These are phyloP conservation scores for Lithophane semibrunnea DNA, from an alignment of 2,888 invertebrate genomes.

Conservation along the genomic window DNA sequence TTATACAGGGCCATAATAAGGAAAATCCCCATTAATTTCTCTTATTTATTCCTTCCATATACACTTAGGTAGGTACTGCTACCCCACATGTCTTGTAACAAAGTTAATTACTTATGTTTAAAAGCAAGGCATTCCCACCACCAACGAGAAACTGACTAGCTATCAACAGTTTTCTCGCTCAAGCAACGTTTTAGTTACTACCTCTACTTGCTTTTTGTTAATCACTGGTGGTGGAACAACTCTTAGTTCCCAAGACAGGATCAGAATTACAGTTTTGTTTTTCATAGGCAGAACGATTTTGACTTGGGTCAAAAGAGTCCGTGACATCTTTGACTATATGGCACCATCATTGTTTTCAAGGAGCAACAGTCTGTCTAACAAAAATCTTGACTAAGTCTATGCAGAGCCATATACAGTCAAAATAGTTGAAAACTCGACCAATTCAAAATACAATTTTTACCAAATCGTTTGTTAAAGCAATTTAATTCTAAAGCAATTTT, in stretches of 20 bases:
- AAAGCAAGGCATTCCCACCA: not conserved
- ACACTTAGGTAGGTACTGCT: not conserved
- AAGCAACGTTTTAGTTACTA: too few species aligned
- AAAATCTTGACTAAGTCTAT: not conserved
- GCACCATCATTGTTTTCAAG: not conserved
- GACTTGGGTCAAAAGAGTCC: not conserved
- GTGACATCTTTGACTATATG: not conserved
- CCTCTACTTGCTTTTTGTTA: not conserved
- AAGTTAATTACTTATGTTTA: not conserved
- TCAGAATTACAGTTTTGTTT: not conserved
- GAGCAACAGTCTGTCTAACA: not conserved
- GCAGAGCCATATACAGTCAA: not conserved
- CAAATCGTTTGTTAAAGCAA: conserved; percentile 40
- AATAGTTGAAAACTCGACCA: not conserved
- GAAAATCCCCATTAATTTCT: conserved; percentile 20
- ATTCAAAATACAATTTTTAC: conserved; percentile 19
- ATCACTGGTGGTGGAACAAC: not conserved
- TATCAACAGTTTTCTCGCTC: too few species aligned
- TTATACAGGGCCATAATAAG: not conserved
- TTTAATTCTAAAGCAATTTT: conserved; percentile 60
- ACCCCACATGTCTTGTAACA: not conserved
- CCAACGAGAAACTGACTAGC: not conserved
- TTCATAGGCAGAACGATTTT: not conserved
- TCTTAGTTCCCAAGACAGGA: too few species aligned
- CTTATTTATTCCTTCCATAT: conserved; percentile 23